Evolutionary conservation across 2,888 invertebrate species (phyloP), one percentile per base, ranked within the genome.

Genomic region (Lycia hirtaria): DNA sequence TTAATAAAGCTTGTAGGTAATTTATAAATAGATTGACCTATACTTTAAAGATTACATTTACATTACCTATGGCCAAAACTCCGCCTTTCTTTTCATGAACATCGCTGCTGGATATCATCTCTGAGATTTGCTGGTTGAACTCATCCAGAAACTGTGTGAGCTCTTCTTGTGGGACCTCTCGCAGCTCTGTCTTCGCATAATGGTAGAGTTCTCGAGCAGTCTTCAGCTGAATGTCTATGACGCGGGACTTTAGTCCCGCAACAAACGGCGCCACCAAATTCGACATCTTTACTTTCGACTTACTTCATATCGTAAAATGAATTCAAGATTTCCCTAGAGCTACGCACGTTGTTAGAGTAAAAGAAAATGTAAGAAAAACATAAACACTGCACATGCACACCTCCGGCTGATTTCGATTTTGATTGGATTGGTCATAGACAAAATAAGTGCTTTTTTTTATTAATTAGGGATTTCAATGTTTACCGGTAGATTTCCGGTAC

Each of bases 11-110:
- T 41, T 10, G n/a, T 6, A 17, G 17, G n/a, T n/a, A n/a, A 28
- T n/a, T 15, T 12, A 22, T 41, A 17, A 28, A 17, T 10, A 3
- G 0, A 26, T 20, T 20, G 22, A 57, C 6, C 7, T 43, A n/a
- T n/a, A n/a, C n/a, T 47, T 41, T 59, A 67, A 45, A n/a, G n/a
- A 33, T 12, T 4, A 14, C 24, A 9, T 9, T 7, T 22, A 19
- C 7, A 70, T 80, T 85, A 96, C 96, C 95, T 75, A 99, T 99
- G 5, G 98, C 98, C 53, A 98, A 87, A 64, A 98, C 98, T 51
- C 98, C 98, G 57, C 98, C 98, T 88, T 98, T 98, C 78, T 97
- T 97, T 82, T 98, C 98, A 86, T 97, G 97, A 28, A 96, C 95
- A 82, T 99, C 98, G 40, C 96, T 95, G 70, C 97, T 97, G 10